phyloP scores from a whole-genome alignment of 2,113 vertebrate species.

The Charadrius vociferus region DNA sequence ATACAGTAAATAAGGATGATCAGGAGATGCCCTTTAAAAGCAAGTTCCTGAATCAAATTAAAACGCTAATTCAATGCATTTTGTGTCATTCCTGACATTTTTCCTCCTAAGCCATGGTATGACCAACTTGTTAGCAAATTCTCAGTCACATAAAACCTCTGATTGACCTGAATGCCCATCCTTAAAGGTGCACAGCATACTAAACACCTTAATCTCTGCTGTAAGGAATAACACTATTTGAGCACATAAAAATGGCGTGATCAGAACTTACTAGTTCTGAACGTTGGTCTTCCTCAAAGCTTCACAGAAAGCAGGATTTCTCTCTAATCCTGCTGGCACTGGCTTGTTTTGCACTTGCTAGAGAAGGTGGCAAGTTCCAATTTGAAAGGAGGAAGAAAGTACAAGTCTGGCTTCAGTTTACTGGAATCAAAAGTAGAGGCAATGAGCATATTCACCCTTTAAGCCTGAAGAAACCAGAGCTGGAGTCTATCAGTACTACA shows the following conservation, averaged over 20 bases:
- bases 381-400: neutral
- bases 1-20: neutral
- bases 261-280: neutral
- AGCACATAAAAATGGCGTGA: neutral
- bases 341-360: neutral
- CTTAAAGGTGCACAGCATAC: neutral
- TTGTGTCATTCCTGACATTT: neutral
- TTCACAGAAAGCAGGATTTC: neutral
- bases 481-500: neutral
- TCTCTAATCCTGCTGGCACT: neutral
- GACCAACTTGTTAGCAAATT: neutral
- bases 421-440: neutral
- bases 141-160: neutral
- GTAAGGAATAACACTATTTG: neutral
- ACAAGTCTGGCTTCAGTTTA: neutral
- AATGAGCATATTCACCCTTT: neutral
- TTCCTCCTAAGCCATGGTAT: neutral
- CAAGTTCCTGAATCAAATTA: neutral
- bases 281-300: neutral
- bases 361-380: neutral
- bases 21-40: neutral
- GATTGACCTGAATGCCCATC: neutral
- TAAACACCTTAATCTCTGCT: neutral
- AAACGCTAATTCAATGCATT: neutral
- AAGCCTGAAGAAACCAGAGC: neutral